Evolutionary conservation across 2,888 invertebrate genomes (phyloP), one percentile per base, ranked within the genome.

Genomic region (Macrophya alboannulata): DNA sequence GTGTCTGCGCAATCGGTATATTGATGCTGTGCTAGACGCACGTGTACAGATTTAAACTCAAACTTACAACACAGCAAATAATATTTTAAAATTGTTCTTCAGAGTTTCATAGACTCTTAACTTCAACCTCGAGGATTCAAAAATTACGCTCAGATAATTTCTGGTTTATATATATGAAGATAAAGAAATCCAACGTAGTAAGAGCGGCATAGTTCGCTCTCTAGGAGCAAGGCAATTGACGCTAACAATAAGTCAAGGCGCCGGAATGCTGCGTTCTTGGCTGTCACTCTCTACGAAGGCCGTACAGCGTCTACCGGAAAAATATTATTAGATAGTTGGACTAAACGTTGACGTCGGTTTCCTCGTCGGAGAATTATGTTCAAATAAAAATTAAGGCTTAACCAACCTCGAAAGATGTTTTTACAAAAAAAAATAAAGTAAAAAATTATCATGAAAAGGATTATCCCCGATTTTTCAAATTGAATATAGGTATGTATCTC

Each of bases 231-330:
- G 55, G 77, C 55, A 77, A 77, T 77, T 55, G 55, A 51, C 77
- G 77, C 77, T 77, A 55, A 77, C 77, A 77, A 55, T 77, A 77
- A 77, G 77, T 77, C 77, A 77, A 77, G 77, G 77, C 55, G 77
- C n/a, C 77, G 55, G 51, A 43, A 77, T 77, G 77, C 77, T 55
- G 51, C 77, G 51, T 77, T 77, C 77, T 51, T 77, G 77, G 77
- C 77, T 77, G 55, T 77, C 77, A 77, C 77, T 77, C 77, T 77
- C 0, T 31, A 31, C 51, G 51, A 77, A 77, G 77, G 77, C 77
- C 77, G 77, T 12, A n/a, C n/a, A 55, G 8, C 55, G 48, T 77
- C 43, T 77, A 37, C 77, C 77, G 77, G 77, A 77, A 77, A 77
- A 77, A 77, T 77, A 77, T 77, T 51, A 77, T 77, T 77, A 77